Conservation (phyloP, 2,113 vertebrate genomes). For the Sarotherodon lohbergeri region DNA sequence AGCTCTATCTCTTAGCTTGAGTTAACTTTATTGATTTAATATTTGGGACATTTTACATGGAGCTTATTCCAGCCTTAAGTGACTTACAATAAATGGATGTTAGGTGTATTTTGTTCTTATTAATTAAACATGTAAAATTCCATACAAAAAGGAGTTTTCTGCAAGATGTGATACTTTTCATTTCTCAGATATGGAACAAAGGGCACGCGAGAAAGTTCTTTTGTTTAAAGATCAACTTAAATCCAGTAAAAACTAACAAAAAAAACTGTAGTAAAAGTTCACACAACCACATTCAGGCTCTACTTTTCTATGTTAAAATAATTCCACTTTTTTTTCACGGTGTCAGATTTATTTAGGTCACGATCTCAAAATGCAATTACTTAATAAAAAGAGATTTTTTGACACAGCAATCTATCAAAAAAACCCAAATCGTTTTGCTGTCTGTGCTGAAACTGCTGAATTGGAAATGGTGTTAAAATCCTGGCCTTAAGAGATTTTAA, state of each 20-base stretch:
- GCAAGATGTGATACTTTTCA: neutral
- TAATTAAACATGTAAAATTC: neutral
- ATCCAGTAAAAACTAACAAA: neutral
- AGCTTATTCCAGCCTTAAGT: neutral
- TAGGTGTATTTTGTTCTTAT: neutral
- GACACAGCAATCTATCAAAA: neutral
- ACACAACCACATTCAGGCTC: neutral
- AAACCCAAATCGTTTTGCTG: accelerated
- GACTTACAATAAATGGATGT: neutral
- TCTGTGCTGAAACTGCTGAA: neutral
- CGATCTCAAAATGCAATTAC: neutral
- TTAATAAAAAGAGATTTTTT: neutral
- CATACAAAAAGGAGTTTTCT: neutral
- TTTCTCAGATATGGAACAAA: neutral
- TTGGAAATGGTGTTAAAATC: neutral
- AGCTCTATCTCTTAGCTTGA: neutral
- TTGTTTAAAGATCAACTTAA: neutral
- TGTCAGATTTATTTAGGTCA: neutral
- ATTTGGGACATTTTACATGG: neutral
- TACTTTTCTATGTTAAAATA: neutral
- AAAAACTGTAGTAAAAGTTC: neutral
- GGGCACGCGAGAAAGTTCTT: neutral
- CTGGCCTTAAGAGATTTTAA: neutral
- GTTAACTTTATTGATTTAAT: neutral
- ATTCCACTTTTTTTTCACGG: neutral